Base-by-base conservation (phyloP, 2,113 vertebrate genomes). In the Hemichromis elongatus region DNA sequence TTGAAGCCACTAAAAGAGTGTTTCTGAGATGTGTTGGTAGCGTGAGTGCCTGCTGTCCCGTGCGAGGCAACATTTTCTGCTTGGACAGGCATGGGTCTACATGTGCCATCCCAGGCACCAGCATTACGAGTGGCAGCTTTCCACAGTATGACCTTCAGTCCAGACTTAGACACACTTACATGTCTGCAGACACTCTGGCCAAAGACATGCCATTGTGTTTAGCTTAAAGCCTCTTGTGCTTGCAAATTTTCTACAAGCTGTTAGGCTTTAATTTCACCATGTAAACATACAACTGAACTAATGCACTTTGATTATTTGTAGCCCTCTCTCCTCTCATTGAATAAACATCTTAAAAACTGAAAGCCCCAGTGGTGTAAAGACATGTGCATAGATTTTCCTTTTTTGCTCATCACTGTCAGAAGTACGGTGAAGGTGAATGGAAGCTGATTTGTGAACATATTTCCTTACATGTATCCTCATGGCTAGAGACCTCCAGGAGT, bases 1-100 rank as follows among this genome's bases (percentile, higher is more conserved):
- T 11, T 89, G 56, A 79, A 70, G 45, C 66, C n/a, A 68, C 57
- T 85, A 53, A 7, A 33, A 35, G 30, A 37, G 84, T 37, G 14
- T 81, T 79, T 73, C 52, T 83, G 19, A 73, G 78, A 70, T 33
- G 75, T 77, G 79, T 61, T 86, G 86, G 75, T 82, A 80, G 77
- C 57, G 68, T 73, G 75, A 56, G 56, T 63, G 83, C 85, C 68
- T 81, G 37, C 33, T 81, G 84, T 94, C 88, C 80, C 87, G 52
- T 80, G 88, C 10, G 88, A 91, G 88, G 86, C 70, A 77, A 87
- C 61, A 87, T 93, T 94, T 94, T 94, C 93, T 93, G 93, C 94
- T 92, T 82, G 89, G 88, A 89, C 86, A 86, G 90, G 24, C 85
- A 5, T 88, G 78, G 79, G 8, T 91, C 66, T 70, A 8, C 26